Evolutionary conservation across 2,797 vertebrate species (phyloP).

Genomic region (Petrocephalus schoutedeni): DNA sequence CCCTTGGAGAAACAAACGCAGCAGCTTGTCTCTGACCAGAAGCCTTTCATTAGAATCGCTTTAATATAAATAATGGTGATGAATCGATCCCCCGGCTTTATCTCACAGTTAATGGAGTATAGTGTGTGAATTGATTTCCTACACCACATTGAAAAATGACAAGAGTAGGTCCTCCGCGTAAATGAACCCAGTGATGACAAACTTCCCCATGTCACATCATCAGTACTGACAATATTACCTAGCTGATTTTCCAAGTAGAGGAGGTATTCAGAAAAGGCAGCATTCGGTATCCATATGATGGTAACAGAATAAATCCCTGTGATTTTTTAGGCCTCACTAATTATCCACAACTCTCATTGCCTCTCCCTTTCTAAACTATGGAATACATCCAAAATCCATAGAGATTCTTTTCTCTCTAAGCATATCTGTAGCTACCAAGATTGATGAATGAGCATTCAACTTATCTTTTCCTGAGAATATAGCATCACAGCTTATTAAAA

Average conservation of each 20-base stretch:
- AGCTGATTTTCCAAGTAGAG: background rate
- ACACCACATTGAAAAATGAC: background rate
- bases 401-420: background rate
- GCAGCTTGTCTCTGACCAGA: background rate
- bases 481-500: background rate
- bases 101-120: background rate
- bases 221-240: background rate
- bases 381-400: background rate
- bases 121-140: background rate
- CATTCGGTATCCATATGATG: background rate
- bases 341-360: background rate
- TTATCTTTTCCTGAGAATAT: background rate
- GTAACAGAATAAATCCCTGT: background rate
- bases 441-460: background rate
- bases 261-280: background rate
- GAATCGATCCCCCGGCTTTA: background rate
- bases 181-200: background rate
- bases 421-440: background rate
- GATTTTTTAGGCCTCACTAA: background rate
- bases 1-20: background rate
- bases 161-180: background rate
- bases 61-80: background rate
- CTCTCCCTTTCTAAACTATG: background rate
- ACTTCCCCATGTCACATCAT: background rate
- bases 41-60: conserved; percentile 3